Evolutionary conservation across 2,797 vertebrate species (phyloP), one percentile per base, ranked within the genome.

Genomic region (Malurus splendens): DNA sequence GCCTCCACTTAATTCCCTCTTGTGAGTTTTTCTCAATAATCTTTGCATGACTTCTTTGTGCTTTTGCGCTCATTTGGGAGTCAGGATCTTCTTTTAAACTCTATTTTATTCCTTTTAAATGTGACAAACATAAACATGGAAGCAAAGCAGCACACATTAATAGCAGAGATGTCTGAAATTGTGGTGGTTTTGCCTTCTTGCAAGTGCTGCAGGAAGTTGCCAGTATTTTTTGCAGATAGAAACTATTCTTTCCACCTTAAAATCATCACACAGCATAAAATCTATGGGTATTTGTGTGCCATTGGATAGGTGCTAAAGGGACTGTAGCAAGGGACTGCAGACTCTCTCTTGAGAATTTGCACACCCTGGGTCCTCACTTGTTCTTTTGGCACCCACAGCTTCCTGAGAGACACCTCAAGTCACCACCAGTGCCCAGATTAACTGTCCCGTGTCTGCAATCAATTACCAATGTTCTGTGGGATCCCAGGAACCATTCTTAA

Each of bases 81-180:
- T 16, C 28, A 72, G 79, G 87, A 85, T 92, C 75, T 66, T 94
- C 93, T 96, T 96, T 95, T 87, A 96, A 88, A 77, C 94, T 68
- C 61, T 92, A 41, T 93, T 94, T 93, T 96, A 78, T 95, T 96
- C 86, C 90, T 96, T 96, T 95, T 88, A 93, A 89, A 96, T 74
- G 71, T 91, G 93, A 93, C 90, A 95, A 95, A 93, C 94, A 96
- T 89, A 96, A 96, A 96, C 96, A 94, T 1, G 47, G 92, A 96
- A 96, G 95, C 94, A 96, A 96, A 96, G 91, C 93, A 86, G 83
- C 80, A 50, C 90, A 87, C 14, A 10, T 95, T 95, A 95, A 94
- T 95, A 94, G 95, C 84, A 96, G 73, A 72, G 39, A 71, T 33
- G 67, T 87, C 74, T 78, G 80, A 91, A 92, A 83, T 39, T 48